These are phyloP conservation scores for Calyptommatus sinebrachiatus DNA, from an alignment of 2,113 vertebrate genomes.

Conservation along the genomic window DNA sequence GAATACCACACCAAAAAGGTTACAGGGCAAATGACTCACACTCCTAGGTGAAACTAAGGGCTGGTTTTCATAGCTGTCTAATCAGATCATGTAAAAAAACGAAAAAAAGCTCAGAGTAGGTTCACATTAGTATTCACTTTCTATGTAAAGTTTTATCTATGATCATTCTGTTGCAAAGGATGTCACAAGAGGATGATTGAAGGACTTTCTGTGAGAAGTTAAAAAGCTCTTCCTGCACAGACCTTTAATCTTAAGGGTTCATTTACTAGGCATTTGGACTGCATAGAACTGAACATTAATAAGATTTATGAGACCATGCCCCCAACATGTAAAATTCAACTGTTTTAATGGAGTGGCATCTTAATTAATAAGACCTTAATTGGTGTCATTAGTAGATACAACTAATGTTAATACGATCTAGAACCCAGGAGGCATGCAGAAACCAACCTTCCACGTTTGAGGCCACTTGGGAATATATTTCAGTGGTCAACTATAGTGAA, in stretches of 20 bases:
- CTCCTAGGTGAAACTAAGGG: background rate
- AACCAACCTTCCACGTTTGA: too few species aligned
- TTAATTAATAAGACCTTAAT: too few species aligned
- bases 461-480: too few species aligned
- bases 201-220: background rate
- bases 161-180: background rate
- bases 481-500: too few species aligned
- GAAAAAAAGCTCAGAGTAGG: background rate
- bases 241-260: background rate
- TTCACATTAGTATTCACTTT: background rate
- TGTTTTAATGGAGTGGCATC: too few species aligned
- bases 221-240: background rate
- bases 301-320: too few species aligned
- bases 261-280: too few species aligned
- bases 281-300: too few species aligned
- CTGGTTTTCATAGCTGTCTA: background rate
- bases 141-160: background rate
- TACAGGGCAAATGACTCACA: background rate
- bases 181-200: background rate
- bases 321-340: too few species aligned
- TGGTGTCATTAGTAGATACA: too few species aligned
- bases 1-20: background rate
- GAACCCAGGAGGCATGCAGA: too few species aligned
- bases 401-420: too few species aligned
- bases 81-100: background rate